These are phyloP conservation scores for Cynocephalus volans DNA, from an alignment of 2,113 vertebrate genomes.

Conservation along the genomic window DNA sequence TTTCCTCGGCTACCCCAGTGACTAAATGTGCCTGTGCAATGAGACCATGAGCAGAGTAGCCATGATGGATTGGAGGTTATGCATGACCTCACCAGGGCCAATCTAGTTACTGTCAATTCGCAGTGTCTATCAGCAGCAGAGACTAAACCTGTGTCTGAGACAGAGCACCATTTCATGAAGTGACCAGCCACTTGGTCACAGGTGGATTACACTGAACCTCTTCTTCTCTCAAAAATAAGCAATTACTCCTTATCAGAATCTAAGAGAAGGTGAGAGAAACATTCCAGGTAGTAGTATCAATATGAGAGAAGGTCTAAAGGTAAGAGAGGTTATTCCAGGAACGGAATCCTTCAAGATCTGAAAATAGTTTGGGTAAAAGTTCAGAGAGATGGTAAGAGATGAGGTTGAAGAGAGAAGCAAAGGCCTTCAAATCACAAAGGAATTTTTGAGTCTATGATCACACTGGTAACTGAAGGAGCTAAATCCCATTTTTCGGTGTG, in stretches of 20 bases:
- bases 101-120: not conserved
- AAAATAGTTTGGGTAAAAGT: not conserved
- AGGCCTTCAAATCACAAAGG: not conserved
- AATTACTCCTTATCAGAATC: not conserved
- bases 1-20: not conserved
- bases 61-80: accelerated
- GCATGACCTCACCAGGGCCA: not conserved
- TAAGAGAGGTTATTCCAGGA: not conserved
- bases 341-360: not conserved
- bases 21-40: not conserved
- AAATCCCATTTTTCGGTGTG: not conserved
- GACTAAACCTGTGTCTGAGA: not conserved
- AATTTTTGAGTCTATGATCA: constrained; percentile 28
- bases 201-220: not conserved
- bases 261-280: not conserved
- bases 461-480: not conserved
- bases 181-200: not conserved
- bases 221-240: not conserved
- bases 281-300: not conserved
- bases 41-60: not conserved
- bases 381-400: not conserved
- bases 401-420: not conserved
- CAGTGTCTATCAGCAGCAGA: not conserved
- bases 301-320: not conserved
- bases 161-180: not conserved